Evolutionary conservation across 2,888 invertebrate species (phyloP).

Genomic region (Drosophila longiperda): DNA sequence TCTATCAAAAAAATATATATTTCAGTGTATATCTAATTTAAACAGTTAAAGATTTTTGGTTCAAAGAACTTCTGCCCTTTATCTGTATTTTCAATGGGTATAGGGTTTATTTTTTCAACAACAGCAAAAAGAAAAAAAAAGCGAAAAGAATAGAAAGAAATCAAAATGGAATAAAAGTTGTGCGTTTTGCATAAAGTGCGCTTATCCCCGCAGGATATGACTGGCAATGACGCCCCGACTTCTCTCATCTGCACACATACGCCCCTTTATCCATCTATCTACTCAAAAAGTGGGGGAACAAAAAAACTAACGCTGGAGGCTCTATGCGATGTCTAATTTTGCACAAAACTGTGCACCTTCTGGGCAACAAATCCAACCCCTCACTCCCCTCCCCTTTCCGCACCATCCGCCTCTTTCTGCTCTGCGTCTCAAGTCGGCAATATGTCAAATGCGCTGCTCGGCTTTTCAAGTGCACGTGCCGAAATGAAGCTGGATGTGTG

Average conservation of each 20-base stretch:
- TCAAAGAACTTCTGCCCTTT: neutral
- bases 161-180: slow-evolving; percentile 68
- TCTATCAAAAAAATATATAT: neutral
- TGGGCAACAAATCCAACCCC: slow-evolving; percentile 23
- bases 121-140: slow-evolving; percentile 11
- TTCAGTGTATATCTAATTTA: neutral
- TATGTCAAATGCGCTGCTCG: slow-evolving; percentile 62
- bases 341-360: slow-evolving; percentile 59
- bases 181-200: slow-evolving; percentile 78
- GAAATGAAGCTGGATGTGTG: slow-evolving; percentile 75
- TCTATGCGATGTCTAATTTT: slow-evolving; percentile 69
- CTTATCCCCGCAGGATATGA: slow-evolving; percentile 77
- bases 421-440: slow-evolving; percentile 44
- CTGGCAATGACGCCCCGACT: slow-evolving; percentile 69
- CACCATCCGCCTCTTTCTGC: neutral
- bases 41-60: neutral
- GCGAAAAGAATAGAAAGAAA: slow-evolving; percentile 54
- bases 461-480: slow-evolving; percentile 77
- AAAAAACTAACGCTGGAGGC: slow-evolving; percentile 49
- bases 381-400: no score
- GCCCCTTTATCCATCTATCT: neutral
- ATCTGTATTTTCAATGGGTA: neutral
- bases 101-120: neutral
- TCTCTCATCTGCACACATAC: slow-evolving; percentile 37
- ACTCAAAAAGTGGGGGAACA: slow-evolving; percentile 1